Base-by-base conservation (phyloP, 1,140 invertebrate species). In the Paralvinella palmiformis region DNA sequence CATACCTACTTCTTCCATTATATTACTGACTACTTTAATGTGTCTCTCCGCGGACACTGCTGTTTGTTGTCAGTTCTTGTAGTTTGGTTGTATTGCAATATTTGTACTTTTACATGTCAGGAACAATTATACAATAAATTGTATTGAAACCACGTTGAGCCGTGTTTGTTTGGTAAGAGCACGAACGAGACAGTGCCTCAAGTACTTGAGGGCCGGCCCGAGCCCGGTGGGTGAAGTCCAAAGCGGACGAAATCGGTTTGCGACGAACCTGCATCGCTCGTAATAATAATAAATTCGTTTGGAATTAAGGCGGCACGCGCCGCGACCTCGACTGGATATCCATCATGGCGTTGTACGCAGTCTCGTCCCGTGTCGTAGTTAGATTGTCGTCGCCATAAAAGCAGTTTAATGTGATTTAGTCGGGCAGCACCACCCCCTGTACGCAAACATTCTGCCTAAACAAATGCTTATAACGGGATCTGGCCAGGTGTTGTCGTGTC, bases 91-190 rank as follows among this genome's bases (percentile, higher is more conserved):
- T 81, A 80, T 77, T 78, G 77, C 79, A 80, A 79, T 81, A 80
- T 81, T 81, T 81, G 79, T 81, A 81, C 78, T 81, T 81, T 81
- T 81, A 79, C 79, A 80, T 80, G 79, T 80, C 78, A 75, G 76
- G 71, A 75, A 71, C 71, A 67, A 64, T 78, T 74, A 79, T 73
- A 78, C 69, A 78, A 76, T 74, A 78, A 79, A 76, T 72, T 73
- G 72, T 76, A 72, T 70, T 68, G 71, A 77, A 72, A 71, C 31
- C 31, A 52, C 4, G 60, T 69, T 71, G 66, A 61, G 5, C 5
- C 10, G 2, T 10, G 44, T 15, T 7, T 52, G 48, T 15, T 52
- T 29, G n/a, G 24, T 52, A 22, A 27, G 24, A 13, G 5, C 24
- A 52, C 24, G 7, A 27, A 7, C 3, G 6, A n/a, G 5, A 24